Evolutionary conservation across 2,797 vertebrate species (phyloP).

Genomic region (Rhyacichthys aspro): DNA sequence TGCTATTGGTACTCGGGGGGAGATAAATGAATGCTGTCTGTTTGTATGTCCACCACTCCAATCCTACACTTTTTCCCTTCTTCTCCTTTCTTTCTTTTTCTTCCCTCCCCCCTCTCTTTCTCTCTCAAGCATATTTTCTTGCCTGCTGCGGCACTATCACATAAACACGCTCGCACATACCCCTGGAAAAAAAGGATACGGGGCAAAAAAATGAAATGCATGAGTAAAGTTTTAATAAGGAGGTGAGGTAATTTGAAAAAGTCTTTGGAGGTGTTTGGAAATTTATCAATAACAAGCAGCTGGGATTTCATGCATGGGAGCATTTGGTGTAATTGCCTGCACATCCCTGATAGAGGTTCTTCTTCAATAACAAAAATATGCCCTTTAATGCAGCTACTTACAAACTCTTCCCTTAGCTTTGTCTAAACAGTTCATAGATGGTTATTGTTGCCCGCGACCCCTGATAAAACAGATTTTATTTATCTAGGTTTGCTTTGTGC

Average conservation of each 20-base stretch:
- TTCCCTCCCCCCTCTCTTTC: conserved; percentile 22
- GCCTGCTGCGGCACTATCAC: conserved; percentile 58
- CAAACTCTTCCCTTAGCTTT: conserved; percentile 40
- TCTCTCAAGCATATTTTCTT: conserved; percentile 57
- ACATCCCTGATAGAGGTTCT: conserved; percentile 82
- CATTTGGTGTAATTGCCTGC: conserved; percentile 86
- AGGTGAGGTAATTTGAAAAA: conserved; percentile 83
- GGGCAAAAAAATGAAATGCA: conserved; percentile 71
- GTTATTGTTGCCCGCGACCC: conserved; percentile 47
- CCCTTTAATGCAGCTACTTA: conserved; percentile 71
- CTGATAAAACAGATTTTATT: conserved; percentile 41
- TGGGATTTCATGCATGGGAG: conserved; percentile 85
- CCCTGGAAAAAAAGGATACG: conserved; percentile 17
- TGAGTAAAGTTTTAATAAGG: conserved; percentile 85
- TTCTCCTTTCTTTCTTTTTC: conserved; percentile 10
- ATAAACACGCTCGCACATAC: conserved; percentile 56
- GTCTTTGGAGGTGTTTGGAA: conserved; percentile 83
- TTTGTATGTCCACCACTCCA: conserved; percentile 65
- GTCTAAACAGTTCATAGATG: conserved; percentile 45
- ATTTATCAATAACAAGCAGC: conserved; percentile 87
- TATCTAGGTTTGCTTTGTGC: conserved; percentile 18
- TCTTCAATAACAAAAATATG: conserved; percentile 81
- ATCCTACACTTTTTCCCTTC: conserved; percentile 28
- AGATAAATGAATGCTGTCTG: conserved; percentile 77
- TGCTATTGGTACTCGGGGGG: conserved; percentile 54